These are phyloP conservation scores for Thripadectes ignobilis DNA, from an alignment of 2,797 vertebrate species.

Conservation along the genomic window DNA sequence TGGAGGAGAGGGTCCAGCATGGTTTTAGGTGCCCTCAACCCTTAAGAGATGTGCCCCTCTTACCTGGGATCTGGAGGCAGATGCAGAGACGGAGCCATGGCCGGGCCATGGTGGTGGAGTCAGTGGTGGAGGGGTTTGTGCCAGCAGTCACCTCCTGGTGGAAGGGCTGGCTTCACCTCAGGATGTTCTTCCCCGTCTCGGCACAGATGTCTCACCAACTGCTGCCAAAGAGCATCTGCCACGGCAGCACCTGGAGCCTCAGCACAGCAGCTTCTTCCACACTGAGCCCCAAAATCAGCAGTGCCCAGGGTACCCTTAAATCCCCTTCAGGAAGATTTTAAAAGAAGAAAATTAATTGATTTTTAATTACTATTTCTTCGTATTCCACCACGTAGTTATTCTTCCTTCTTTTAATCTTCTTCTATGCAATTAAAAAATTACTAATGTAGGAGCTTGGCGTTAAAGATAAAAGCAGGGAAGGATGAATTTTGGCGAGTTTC, in stretches of 20 bases:
- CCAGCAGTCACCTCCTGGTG: neutral
- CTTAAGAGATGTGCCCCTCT: neutral
- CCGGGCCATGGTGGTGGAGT: neutral
- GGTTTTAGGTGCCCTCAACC: neutral
- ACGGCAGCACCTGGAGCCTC: neutral
- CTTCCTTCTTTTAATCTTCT: neutral
- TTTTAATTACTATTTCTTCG: neutral
- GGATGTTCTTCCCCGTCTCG: neutral
- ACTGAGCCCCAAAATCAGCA: neutral
- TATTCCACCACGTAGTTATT: neutral
- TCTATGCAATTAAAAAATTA: neutral
- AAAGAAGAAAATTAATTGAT: accelerated
- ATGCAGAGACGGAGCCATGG: slow-evolving; percentile 2
- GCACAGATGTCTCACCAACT: neutral
- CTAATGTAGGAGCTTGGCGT: neutral
- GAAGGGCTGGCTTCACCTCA: neutral
- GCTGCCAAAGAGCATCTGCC: neutral
- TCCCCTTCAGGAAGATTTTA: neutral
- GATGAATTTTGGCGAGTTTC: neutral
- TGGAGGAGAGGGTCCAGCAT: neutral
- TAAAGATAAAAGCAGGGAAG: neutral
- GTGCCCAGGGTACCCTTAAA: neutral
- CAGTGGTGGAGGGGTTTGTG: neutral
- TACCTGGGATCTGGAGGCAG: slow-evolving; percentile 58
- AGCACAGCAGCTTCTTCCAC: neutral